Base-by-base conservation (phyloP, 2,888 invertebrate genomes). In the Spodoptera littoralis region DNA sequence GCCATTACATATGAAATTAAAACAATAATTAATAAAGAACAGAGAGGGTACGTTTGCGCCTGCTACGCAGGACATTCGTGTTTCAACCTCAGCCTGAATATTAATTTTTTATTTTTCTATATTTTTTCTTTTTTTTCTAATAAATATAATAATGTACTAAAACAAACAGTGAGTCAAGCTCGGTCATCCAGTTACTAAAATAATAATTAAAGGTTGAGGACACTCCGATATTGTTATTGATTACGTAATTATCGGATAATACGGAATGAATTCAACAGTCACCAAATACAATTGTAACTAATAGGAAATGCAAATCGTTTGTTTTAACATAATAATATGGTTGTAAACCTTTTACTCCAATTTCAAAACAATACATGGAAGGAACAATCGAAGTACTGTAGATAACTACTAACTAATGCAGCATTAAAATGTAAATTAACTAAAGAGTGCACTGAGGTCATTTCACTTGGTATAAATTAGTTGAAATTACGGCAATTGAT, bases 401-500 rank as follows among this genome's bases (percentile, higher is more conserved):
- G 18, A 18, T 65, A 44, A 3, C 8, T 54, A 43, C 53, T 50
- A 9, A 43, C 53, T 50, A 9, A 13, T 41, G 45, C 45, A 44
- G n/a, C 47, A 50, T 50, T 60, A 53, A 36, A 53, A 57, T 60
- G 30, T 54, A 44, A 11, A 49, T 65, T 48, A 47, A 24, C 24
- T 55, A 57, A 59, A 47, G 44, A 48, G 50, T 24, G 24, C 56
- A 50, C 45, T 49, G 43, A 60, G 68, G 60, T 52, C 63, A 68
- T 58, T 63, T 60, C 42, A 62, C 49, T 67, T 66, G 50, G 56
- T 51, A 55, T 63, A 60, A 54, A 69, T 61, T 52, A 52, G 4
- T 30, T 47, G 27, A 36, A 65, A 24, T 62, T 50, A 45, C 47
- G 44, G 48, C 44, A 64, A 55, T 51, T 45, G 1, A 60, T 70